Evolutionary conservation across 1,140 invertebrate genomes (phyloP).

Genomic region (Pseudomyrmex cubaensis): DNA sequence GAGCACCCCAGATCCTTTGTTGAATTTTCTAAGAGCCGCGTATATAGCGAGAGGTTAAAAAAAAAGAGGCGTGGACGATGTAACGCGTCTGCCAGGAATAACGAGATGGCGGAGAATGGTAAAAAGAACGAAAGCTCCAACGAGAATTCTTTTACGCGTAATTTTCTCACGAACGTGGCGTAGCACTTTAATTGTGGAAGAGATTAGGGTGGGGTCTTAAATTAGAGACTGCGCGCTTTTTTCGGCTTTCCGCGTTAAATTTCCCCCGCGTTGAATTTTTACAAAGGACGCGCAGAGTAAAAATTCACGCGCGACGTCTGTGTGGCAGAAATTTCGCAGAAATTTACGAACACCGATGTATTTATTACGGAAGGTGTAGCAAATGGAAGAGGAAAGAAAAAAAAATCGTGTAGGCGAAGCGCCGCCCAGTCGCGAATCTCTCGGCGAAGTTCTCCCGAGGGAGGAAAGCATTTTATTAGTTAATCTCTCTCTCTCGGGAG

Average conservation of each 20-base stretch:
- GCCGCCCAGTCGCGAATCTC: slow-evolving; percentile 20
- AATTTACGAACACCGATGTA: slow-evolving; percentile 11
- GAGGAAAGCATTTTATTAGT: slow-evolving; percentile 20
- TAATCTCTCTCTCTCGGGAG: slow-evolving; percentile 31
- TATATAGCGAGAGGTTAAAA: slow-evolving; percentile 64
- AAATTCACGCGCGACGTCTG: slow-evolving; percentile 4
- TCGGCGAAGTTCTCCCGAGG: too few species aligned
- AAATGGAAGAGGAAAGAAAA: neutral
- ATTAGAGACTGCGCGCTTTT: slow-evolving; percentile 53
- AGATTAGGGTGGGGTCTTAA: slow-evolving; percentile 65
- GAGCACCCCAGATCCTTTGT: slow-evolving; percentile 25
- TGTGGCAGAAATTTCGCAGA: slow-evolving; percentile 9
- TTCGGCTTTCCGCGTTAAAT: slow-evolving; percentile 16
- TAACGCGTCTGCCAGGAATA: slow-evolving; percentile 35
- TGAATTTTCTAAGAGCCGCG: slow-evolving; percentile 54
- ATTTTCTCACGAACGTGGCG: slow-evolving; percentile 49
- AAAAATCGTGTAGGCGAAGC: slow-evolving; percentile 8
- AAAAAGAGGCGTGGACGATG: slow-evolving; percentile 33
- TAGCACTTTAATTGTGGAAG: slow-evolving; percentile 68
- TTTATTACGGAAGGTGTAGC: slow-evolving; percentile 16
- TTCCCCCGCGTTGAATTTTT: slow-evolving; percentile 4
- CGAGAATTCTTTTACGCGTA: slow-evolving; percentile 65
- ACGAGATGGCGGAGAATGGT: slow-evolving; percentile 40
- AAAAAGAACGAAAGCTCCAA: slow-evolving; percentile 48
- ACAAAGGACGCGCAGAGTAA: slow-evolving; percentile 1